Percentiles rank a stretch among this genome's conserved stretches.
Evolutionary conservation across 2,888 invertebrate species (phyloP).

Genomic region (Chesias legatella): DNA sequence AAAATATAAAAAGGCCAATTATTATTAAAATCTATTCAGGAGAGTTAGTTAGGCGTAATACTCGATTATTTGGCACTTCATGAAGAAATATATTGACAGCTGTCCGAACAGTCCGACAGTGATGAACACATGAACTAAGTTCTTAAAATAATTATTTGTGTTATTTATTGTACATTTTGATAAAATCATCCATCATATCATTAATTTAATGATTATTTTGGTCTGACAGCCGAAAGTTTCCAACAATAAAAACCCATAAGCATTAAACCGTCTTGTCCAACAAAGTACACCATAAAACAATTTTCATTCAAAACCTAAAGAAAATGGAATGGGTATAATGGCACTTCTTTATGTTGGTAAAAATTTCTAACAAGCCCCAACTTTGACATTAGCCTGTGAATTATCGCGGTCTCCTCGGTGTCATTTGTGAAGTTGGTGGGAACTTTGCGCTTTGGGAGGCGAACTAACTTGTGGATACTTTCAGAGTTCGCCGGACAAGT

Average conservation of each 20-base stretch:
- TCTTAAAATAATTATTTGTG: too few species aligned
- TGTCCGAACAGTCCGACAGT: too few species aligned
- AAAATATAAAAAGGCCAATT: too few species aligned
- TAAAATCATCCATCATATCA: too few species aligned
- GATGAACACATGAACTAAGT: too few species aligned
- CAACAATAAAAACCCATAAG: conserved; percentile 29
- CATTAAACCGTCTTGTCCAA: conserved; percentile 28
- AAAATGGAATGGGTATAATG: conserved; percentile 53
- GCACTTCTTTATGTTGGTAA: conserved; percentile 60
- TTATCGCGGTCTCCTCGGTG: conserved; percentile 73
- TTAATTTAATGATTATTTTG: too few species aligned
- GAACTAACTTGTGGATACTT: conserved; percentile 47
- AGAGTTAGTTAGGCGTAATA: too few species aligned
- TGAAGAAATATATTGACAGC: too few species aligned
- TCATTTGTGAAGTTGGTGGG: conserved; percentile 70
- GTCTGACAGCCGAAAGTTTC: too few species aligned
- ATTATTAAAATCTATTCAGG: too few species aligned
- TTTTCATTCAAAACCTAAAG: conserved; percentile 39
- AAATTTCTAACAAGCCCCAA: conserved; percentile 69
- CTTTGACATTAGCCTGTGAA: conserved; percentile 75
- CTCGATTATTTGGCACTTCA: too few species aligned
- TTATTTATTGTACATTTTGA: too few species aligned
- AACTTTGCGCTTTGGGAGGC: conserved; percentile 52
- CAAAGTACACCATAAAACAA: conserved; percentile 34
- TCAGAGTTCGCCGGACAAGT: conserved; percentile 46